These are phyloP conservation scores for Oryzias melastigma DNA, from an alignment of 2,113 vertebrate species.

Conservation along the genomic window DNA sequence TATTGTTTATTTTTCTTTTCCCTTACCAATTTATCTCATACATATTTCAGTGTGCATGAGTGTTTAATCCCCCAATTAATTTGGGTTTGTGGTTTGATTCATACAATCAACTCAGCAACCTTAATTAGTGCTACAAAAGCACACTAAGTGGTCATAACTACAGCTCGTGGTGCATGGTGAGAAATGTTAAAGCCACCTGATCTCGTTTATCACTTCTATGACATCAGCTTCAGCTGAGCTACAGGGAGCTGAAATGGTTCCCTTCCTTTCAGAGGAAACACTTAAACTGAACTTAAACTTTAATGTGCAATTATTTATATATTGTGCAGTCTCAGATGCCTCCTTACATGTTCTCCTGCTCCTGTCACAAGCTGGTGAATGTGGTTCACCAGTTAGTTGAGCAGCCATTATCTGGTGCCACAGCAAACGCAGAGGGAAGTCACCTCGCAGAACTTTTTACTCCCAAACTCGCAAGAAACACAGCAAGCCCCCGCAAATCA, in stretches of 20 bases:
- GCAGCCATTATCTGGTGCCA: slow-evolving; percentile 36
- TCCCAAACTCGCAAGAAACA: slow-evolving; percentile 38
- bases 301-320: slow-evolving; percentile 56
- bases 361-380: slow-evolving; percentile 4
- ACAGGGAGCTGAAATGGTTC: slow-evolving; percentile 22
- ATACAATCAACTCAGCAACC: no score
- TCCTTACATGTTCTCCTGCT: slow-evolving; percentile 21
- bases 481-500: slow-evolving; percentile 63
- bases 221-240: slow-evolving; percentile 15
- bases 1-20: no score
- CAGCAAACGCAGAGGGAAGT: slow-evolving; percentile 16
- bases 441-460: slow-evolving; percentile 24
- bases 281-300: slow-evolving; percentile 57
- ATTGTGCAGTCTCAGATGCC: slow-evolving; percentile 39
- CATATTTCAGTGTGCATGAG: no score
- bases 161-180: slow-evolving; percentile 7
- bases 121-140: background rate
- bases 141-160: slow-evolving; percentile 14
- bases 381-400: slow-evolving; percentile 32
- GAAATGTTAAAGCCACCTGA: slow-evolving; percentile 16
- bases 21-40: no score
- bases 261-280: slow-evolving; percentile 28
- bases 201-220: slow-evolving; percentile 14
- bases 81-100: no score
- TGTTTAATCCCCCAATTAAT: no score